phyloP scores from a whole-genome alignment of 2,797 vertebrate genomes.

The Lycodopsis pacificus region DNA sequence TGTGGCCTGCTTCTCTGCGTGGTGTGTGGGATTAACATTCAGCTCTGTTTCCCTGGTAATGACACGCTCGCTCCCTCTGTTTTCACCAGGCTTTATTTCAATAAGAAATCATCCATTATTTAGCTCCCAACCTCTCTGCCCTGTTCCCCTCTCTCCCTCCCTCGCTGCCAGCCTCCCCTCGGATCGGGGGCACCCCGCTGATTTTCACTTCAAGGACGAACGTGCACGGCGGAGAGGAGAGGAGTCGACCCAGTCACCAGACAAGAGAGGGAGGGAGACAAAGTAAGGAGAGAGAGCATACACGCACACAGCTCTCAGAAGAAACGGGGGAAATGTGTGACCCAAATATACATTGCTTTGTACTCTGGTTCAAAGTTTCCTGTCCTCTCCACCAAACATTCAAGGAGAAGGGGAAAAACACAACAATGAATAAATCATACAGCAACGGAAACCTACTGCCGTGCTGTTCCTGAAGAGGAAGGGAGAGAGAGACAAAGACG shows the following conservation, averaged over 20 bases:
- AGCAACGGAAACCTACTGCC: slow-evolving; percentile 70
- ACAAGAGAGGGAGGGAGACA: slow-evolving; percentile 63
- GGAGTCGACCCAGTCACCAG: slow-evolving; percentile 74
- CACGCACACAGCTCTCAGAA: slow-evolving; percentile 48
- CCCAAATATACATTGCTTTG: slow-evolving; percentile 87
- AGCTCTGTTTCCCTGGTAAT: slow-evolving; percentile 72
- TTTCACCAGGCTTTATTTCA: slow-evolving; percentile 78
- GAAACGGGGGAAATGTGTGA: slow-evolving; percentile 74
- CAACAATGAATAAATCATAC: slow-evolving; percentile 87
- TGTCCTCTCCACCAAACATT: slow-evolving; percentile 83
- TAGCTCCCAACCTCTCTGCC: slow-evolving; percentile 80
- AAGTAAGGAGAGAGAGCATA: slow-evolving; percentile 50
- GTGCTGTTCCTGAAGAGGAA: slow-evolving; percentile 60
- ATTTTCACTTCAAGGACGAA: slow-evolving; percentile 85
- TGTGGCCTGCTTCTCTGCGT: slow-evolving; percentile 10
- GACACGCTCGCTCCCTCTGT: slow-evolving; percentile 66
- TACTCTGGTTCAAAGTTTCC: slow-evolving; percentile 87
- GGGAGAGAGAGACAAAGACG: slow-evolving; percentile 22
- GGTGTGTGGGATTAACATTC: slow-evolving; percentile 60
- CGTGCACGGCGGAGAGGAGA: slow-evolving; percentile 72
- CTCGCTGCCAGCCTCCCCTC: slow-evolving; percentile 58
- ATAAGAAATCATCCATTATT: slow-evolving; percentile 87
- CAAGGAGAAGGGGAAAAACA: slow-evolving; percentile 77
- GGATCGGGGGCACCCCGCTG: slow-evolving; percentile 82
- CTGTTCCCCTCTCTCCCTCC: slow-evolving; percentile 29